A percentile compares a stretch with the other conserved stretches of the same genome.
These are phyloP conservation scores for Amniataba percoides DNA, from an alignment of 2,797 vertebrate species.

Conservation along the genomic window DNA sequence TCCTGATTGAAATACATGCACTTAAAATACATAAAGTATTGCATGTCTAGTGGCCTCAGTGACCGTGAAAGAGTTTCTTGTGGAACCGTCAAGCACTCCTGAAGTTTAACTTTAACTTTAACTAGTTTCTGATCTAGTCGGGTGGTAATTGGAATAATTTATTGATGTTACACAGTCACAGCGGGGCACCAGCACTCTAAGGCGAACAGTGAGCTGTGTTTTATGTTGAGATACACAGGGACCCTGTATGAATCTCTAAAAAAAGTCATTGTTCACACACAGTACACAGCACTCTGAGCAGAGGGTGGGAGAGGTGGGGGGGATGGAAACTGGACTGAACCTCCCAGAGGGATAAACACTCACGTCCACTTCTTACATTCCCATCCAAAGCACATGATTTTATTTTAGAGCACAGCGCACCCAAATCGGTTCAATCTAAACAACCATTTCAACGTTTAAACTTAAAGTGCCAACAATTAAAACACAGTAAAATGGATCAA, in stretches of 20 bases:
- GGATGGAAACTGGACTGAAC: constrained; percentile 46
- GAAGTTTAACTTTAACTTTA: not conserved
- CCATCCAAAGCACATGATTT: constrained; percentile 48
- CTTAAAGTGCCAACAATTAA: not conserved
- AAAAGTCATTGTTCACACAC: constrained; percentile 35
- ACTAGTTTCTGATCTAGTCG: too few species aligned
- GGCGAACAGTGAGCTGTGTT: not conserved
- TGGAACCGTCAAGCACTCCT: not conserved
- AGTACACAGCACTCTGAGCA: constrained; percentile 29
- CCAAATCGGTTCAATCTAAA: constrained; percentile 15
- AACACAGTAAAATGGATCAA: not conserved
- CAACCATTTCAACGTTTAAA: not conserved
- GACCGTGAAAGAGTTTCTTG: not conserved
- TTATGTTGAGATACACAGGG: constrained; percentile 1
- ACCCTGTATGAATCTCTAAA: constrained; percentile 19
- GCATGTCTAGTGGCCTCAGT: not conserved
- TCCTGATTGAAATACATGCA: too few species aligned
- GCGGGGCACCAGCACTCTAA: not conserved
- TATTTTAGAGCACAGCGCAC: constrained; percentile 11
- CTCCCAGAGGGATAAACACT: constrained; percentile 69
- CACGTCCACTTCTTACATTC: constrained; percentile 32
- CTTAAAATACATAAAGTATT: not conserved
- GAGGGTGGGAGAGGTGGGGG: not conserved
- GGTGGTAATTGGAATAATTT: too few species aligned
- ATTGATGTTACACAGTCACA: not conserved